Percentiles rank a stretch among this genome's conserved stretches.
These are phyloP conservation scores for Hiodon tergisus DNA, from an alignment of 2,113 vertebrate species.

Conservation along the genomic window DNA sequence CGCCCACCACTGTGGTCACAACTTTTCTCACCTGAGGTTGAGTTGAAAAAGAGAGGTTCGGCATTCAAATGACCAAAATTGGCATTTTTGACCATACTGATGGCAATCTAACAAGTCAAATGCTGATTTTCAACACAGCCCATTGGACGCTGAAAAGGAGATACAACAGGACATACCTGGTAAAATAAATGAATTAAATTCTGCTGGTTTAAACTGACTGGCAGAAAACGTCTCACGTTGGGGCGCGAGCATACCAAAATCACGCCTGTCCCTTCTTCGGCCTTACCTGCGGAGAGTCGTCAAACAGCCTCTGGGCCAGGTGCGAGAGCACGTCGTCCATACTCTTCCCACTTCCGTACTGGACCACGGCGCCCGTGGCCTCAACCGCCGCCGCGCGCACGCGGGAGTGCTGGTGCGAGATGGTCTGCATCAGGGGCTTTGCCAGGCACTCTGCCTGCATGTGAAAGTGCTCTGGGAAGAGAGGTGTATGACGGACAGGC, in stretches of 20 bases:
- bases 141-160: neutral
- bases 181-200: too few relatives aligned
- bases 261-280: too few relatives aligned
- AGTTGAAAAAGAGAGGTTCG: neutral
- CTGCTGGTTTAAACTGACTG: too few relatives aligned
- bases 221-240: too few relatives aligned
- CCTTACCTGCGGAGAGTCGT: constrained; percentile 82
- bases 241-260: too few relatives aligned
- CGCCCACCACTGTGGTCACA: constrained; percentile 73
- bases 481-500: neutral
- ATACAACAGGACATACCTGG: too few relatives aligned
- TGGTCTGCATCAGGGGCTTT: constrained; percentile 81
- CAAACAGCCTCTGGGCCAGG: constrained; percentile 88
- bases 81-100: too few relatives aligned
- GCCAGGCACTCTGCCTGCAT: constrained; percentile 87
- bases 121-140: neutral
- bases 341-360: constrained; percentile 73
- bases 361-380: constrained; percentile 79
- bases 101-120: too few relatives aligned
- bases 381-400: constrained; percentile 80
- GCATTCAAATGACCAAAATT: too few relatives aligned
- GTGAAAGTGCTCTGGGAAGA: constrained; percentile 80
- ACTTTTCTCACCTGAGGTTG: constrained; percentile 78
- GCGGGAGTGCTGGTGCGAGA: constrained; percentile 85
- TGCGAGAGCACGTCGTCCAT: constrained; percentile 88